Base-by-base conservation (phyloP, 1,140 invertebrate species). In the Sarcophaga bullata region DNA sequence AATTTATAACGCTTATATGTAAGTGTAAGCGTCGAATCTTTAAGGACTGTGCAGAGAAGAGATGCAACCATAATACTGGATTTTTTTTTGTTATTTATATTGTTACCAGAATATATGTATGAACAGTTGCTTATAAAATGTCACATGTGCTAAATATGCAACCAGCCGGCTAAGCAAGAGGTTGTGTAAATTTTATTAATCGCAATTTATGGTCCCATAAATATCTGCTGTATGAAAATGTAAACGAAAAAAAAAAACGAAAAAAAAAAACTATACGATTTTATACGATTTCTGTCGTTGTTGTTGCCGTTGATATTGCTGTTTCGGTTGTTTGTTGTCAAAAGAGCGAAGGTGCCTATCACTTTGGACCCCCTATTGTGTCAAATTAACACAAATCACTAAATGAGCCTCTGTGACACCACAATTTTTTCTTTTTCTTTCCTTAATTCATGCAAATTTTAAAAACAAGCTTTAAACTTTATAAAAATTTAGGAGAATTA, bases 121-220 rank as follows among this genome's bases (percentile, higher is more conserved):
- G 75, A 50, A 50, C 75, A 78, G 48, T 78, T 78, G 48, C 75
- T 52, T 78, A 78, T 78, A 50, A 78, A 78, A 78, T 78, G 75
- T 78, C 75, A 78, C 49, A 78, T 78, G 75, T 78, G 75, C 75
- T 78, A 78, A 78, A 78, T 78, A 78, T 78, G 49, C 82, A 73
- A 47, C 49, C 82, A 47, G 62, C 48, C 58, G 62, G 73, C 48
- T 80, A 80, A 80, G 76, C 58, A 80, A 80, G 80, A 76, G 78
- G 76, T 73, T 82, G 82, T 82, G 82, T 82, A 82, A 82, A 82
- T 82, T 82, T 82, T 82, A 82, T 82, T 82, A 82, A 82, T 82
- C 82, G 68, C 82, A 82, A 82, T 82, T 82, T 82, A 82, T 82
- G 82, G 76, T 58, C 82, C 17, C 78, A 82, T 82, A 82, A 82